Conservation (phyloP, 92 coral and sea anemone species). For the Zoanthus solanderi region DNA sequence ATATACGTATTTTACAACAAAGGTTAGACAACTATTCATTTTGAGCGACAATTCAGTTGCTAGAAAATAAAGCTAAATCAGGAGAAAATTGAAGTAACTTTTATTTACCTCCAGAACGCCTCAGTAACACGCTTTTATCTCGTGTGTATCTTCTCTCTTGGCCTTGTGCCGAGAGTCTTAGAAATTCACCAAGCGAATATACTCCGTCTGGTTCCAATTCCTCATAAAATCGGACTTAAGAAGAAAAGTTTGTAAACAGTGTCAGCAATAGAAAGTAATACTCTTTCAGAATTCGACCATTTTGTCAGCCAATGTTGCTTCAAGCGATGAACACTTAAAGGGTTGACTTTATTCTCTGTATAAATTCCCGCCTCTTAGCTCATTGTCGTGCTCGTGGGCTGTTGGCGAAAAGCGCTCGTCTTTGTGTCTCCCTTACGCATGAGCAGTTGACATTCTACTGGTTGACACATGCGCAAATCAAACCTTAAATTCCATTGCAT, state of each 20-base stretch:
- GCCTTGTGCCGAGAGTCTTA: slow-evolving; percentile 23
- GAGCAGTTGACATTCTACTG: slow-evolving; percentile 10
- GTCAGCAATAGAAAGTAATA: too few species aligned
- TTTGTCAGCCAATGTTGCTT: too few species aligned
- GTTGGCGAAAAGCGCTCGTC: slow-evolving; percentile 29
- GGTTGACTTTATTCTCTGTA: neutral
- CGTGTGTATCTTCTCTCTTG: neutral
- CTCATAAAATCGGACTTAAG: neutral
- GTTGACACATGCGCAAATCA: too few species aligned
- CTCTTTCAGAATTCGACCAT: too few species aligned
- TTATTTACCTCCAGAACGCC: slow-evolving; percentile 15
- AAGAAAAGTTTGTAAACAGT: neutral
- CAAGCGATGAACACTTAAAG: too few species aligned
- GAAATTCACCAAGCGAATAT: slow-evolving; percentile 18
- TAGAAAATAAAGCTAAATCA: neutral
- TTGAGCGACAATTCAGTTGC: neutral
- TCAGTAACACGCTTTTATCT: neutral
- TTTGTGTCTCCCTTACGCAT: slow-evolving; percentile 32
- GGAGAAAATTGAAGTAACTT: neutral
- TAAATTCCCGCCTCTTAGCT: slow-evolving; percentile 24
- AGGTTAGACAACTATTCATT: neutral
- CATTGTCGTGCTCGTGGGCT: slow-evolving; percentile 20
- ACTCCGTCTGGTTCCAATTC: neutral
- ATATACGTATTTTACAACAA: neutral
- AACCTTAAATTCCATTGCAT: too few species aligned